Conservation (phyloP, 2,113 vertebrate genomes). For the Macrotus californicus region DNA sequence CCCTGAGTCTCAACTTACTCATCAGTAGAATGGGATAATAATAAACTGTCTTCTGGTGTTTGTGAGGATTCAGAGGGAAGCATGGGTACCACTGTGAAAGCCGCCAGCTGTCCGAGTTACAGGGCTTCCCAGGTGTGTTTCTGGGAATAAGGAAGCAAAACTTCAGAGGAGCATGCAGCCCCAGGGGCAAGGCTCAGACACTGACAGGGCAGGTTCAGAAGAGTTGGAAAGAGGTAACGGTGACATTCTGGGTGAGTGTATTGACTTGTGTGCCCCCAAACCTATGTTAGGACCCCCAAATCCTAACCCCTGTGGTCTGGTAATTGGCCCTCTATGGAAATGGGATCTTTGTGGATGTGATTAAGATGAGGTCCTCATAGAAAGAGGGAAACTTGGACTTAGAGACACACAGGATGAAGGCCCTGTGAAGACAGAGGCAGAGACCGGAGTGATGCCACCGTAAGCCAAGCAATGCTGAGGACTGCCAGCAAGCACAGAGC, state of each 20-base stretch:
- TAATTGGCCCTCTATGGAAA: neutral
- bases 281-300: neutral
- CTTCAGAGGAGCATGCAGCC: neutral
- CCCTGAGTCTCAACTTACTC: neutral
- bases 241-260: neutral
- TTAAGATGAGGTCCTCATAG: neutral
- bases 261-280: neutral
- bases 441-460: neutral
- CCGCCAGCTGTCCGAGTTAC: neutral
- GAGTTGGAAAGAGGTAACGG: neutral
- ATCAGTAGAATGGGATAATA: neutral
- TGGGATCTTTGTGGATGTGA: neutral
- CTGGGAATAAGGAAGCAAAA: neutral
- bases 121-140: neutral
- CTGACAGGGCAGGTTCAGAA: neutral
- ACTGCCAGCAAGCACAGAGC: neutral
- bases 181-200: neutral
- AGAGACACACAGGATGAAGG: neutral
- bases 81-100: neutral
- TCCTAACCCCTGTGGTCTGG: neutral
- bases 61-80: neutral
- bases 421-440: neutral
- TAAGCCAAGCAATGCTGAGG: neutral
- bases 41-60: neutral
- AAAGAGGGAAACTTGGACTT: neutral